A percentile compares a stretch with the other conserved stretches of the same genome.
phyloP scores from a whole-genome alignment of 2,797 vertebrate genomes.

The Arnoldichthys spilopterus region DNA sequence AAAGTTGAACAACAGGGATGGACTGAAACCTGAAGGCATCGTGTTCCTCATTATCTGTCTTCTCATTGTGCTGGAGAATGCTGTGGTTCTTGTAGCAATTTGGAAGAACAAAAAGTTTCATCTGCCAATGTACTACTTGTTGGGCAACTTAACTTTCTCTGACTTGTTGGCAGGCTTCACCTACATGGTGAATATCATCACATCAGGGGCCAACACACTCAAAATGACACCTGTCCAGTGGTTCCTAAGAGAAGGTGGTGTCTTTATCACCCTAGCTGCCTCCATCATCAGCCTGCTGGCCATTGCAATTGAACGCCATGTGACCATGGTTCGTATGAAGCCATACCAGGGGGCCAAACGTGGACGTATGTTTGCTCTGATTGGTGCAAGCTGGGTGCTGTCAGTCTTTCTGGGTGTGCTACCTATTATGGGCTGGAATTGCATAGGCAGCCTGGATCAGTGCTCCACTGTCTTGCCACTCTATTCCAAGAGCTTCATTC shows the following conservation, averaged over 20 bases:
- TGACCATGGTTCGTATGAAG: constrained; percentile 90
- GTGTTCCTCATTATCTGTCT: constrained; percentile 85
- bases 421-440: constrained; percentile 90
- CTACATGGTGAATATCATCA: constrained; percentile 88
- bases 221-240: constrained; percentile 85
- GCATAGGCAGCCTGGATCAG: constrained; percentile 76
- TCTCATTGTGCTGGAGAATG: constrained; percentile 85
- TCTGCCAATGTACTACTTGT: constrained; percentile 88
- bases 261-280: constrained; percentile 87
- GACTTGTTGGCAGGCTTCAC: constrained; percentile 88
- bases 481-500: constrained; percentile 87
- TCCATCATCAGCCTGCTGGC: constrained; percentile 89
- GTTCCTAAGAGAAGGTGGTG: constrained; percentile 87
- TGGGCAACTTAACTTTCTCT: constrained; percentile 89
- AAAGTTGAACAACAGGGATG: constrained; percentile 81
- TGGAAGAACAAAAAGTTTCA: constrained; percentile 92
- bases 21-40: constrained; percentile 80
- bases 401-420: constrained; percentile 84
- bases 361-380: constrained; percentile 84
- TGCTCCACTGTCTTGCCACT: constrained; percentile 90
- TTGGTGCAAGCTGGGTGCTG: constrained; percentile 83
- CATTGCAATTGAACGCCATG: constrained; percentile 89
- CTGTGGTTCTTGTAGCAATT: constrained; percentile 85
- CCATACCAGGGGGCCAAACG: constrained; percentile 83
- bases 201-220: constrained; percentile 85